These are phyloP conservation scores for Mamestra configurata DNA, from an alignment of 1,140 invertebrate genomes.

Conservation along the genomic window DNA sequence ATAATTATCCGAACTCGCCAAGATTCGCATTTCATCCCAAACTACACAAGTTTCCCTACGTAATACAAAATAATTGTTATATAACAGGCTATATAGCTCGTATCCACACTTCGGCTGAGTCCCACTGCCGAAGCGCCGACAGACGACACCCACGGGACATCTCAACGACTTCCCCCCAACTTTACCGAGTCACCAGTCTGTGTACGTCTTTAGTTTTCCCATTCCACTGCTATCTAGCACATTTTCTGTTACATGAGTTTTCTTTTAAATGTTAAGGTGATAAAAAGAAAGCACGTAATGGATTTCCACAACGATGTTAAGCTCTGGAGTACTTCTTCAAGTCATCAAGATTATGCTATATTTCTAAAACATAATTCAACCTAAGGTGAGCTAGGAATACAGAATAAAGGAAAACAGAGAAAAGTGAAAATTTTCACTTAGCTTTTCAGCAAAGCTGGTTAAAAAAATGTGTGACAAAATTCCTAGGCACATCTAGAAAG, in stretches of 20 bases:
- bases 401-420: too few relatives aligned
- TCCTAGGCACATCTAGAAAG: too few relatives aligned
- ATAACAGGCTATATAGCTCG: constrained; percentile 18
- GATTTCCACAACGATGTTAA: too few relatives aligned
- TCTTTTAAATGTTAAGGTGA: background rate
- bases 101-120: background rate
- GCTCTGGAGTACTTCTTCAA: too few relatives aligned
- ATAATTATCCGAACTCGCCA: background rate
- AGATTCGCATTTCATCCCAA: background rate
- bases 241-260: constrained; percentile 9
- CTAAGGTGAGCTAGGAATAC: too few relatives aligned
- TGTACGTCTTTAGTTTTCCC: constrained; percentile 30
- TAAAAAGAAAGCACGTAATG: too few relatives aligned
- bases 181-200: constrained; percentile 15
- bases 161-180: constrained; percentile 47
- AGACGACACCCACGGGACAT: constrained; percentile 65
- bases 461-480: too few relatives aligned
- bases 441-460: too few relatives aligned
- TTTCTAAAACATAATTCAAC: too few relatives aligned
- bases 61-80: constrained; percentile 1
- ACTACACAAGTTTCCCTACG: background rate
- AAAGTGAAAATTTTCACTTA: too few relatives aligned
- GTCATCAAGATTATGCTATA: too few relatives aligned
- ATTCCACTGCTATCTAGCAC: background rate
- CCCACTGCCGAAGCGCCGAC: constrained; percentile 46